Evolutionary conservation across 1,140 invertebrate species (phyloP).

Genomic region (Drosophila malerkotliana): DNA sequence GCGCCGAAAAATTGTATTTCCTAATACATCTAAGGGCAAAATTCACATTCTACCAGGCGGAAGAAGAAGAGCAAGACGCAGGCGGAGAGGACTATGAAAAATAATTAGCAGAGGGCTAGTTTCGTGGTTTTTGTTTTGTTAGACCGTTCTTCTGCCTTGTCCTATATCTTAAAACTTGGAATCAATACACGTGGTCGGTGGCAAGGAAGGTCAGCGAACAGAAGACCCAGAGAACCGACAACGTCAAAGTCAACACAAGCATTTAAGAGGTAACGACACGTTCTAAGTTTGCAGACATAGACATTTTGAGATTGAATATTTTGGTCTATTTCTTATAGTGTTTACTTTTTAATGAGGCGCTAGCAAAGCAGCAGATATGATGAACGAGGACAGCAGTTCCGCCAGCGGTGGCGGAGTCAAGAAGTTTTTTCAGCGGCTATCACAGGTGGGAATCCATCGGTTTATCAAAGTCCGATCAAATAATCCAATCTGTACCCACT

Average conservation of each 20-base stretch:
- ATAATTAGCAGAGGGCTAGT: constrained; percentile 55
- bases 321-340: background rate
- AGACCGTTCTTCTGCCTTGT: constrained; percentile 12
- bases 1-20: constrained; percentile 17
- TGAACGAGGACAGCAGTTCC: constrained; percentile 78
- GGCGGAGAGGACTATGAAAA: constrained; percentile 43
- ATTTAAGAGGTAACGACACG: constrained; percentile 2
- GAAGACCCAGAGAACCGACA: constrained; percentile 1
- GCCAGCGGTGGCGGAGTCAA: constrained; percentile 66
- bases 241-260: constrained; percentile 58
- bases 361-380: constrained; percentile 55
- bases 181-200: constrained; percentile 41
- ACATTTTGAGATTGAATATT: background rate
- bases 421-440: constrained; percentile 76
- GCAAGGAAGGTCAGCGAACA: background rate
- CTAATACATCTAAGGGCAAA: constrained; percentile 16
- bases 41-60: constrained; percentile 17
- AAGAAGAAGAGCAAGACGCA: constrained; percentile 27
- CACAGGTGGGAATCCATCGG: constrained; percentile 61
- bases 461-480: background rate
- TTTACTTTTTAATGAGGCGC: constrained; percentile 18
- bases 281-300: background rate
- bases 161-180: background rate
- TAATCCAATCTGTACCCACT: background rate
- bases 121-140: constrained; percentile 42